A percentile compares a stretch with the other conserved stretches of the same genome.
These are phyloP conservation scores for Xenus cinereus DNA, from an alignment of 2,113 vertebrate genomes.

Conservation along the genomic window DNA sequence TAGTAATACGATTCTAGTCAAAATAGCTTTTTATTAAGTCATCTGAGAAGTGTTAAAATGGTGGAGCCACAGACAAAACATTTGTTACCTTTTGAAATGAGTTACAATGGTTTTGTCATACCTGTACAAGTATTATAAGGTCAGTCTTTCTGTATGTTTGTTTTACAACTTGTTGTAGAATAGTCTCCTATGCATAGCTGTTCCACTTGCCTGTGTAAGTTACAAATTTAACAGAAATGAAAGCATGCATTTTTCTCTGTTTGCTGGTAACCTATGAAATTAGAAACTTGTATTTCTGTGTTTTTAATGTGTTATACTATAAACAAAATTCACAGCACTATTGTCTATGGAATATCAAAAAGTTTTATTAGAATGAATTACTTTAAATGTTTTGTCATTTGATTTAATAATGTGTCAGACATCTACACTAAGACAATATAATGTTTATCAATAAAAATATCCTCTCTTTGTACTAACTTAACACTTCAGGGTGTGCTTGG, in stretches of 20 bases:
- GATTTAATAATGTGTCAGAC: constrained; percentile 51
- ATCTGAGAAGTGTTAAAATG: constrained; percentile 11
- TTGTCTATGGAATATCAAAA: constrained; percentile 65
- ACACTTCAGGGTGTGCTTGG: constrained; percentile 18
- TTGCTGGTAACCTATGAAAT: constrained; percentile 58
- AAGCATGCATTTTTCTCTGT: constrained; percentile 63
- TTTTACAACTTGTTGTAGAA: constrained; percentile 51
- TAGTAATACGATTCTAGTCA: background rate
- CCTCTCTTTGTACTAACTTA: constrained; percentile 48
- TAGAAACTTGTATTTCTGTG: constrained; percentile 57
- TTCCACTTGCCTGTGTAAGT: constrained; percentile 47
- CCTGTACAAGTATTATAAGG: constrained; percentile 45
- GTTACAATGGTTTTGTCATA: constrained; percentile 42
- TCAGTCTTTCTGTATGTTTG: constrained; percentile 51
- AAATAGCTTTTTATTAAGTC: background rate
- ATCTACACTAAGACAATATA: constrained; percentile 48
- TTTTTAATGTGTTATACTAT: constrained; percentile 63
- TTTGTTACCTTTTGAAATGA: constrained; percentile 54
- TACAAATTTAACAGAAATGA: constrained; percentile 47
- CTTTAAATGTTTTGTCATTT: constrained; percentile 65
- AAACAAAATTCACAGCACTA: constrained; percentile 52
- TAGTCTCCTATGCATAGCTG: constrained; percentile 33
- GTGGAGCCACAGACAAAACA: constrained; percentile 50
- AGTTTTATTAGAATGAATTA: constrained; percentile 52
- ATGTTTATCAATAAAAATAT: constrained; percentile 47